Evolutionary conservation across 2,888 invertebrate genomes (phyloP), one percentile per base, ranked within the genome.

Genomic region (Archips xylosteana): DNA sequence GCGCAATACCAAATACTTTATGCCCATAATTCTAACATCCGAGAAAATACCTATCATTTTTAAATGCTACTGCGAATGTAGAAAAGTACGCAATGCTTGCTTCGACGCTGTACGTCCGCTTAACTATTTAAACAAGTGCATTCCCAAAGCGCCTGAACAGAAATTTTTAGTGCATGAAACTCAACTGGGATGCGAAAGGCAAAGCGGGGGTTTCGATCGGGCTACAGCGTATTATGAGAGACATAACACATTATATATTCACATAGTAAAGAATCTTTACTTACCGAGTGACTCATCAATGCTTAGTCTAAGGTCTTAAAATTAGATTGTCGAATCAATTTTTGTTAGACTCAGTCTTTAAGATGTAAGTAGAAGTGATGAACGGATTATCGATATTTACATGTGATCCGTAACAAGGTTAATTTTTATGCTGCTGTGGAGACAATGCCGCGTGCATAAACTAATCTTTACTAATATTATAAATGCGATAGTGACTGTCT

Each of bases 111-210:
- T 76, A 76, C 75, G 75, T 74, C 79, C 85, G 86, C 85, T 90
- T 87, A 89, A 89, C 89, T 88, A 92, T 92, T 91, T 88, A 87
- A 89, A 89, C 89, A 89, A 81, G 87, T 85, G 87, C 86, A 82
- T 83, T 83, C 83, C 79, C 76, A 80, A 82, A 79, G 80, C 76
- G 72, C 70, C 76, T 82, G 75, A 77, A 80, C 80, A 82, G 85
- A 87, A 87, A 90, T 91, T 90, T 91, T 91, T 88, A 87, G 87
- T 85, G 88, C 88, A 88, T 88, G 86, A 89, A 89, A 88, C 88
- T 88, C 83, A 78, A 79, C 63, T 60, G 71, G 45, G 61, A 61
- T 67, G 75, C 74, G 63, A 6, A 57, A 32, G 10, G 61, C 49
- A 62, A 63, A 54, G 57, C 36, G 61, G 54, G 32, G n/a, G 61